Base-by-base conservation (phyloP, 2,888 invertebrate species). In the Oligia fasciuncula region DNA sequence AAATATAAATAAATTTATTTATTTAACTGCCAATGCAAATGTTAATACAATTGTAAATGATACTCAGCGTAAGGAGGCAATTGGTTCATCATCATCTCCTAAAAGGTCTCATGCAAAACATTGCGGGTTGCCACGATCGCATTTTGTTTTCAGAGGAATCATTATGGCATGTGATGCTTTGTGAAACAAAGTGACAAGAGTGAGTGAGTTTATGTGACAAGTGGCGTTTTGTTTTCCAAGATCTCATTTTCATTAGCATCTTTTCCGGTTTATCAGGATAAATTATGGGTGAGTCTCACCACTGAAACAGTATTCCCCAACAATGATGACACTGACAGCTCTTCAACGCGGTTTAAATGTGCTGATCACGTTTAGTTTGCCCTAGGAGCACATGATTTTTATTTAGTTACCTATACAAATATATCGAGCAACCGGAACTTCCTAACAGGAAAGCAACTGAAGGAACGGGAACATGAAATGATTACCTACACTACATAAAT, bases 1-100 rank as follows among this genome's bases (percentile, higher is more conserved):
- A 43, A 75, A 80, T 85, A 68, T 65, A 77, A 60, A 70, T 35
- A 69, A 43, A 63, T 76, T 46, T 35, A 66, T 23, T 65, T 46
- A 57, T 57, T 8, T 19, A 46, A n/a, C 5, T 60, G 23, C 19
- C 29, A 23, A 40, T 29, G 76, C 19, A 40, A n/a, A 46, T 73
- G 14, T 54, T 54, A 54, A 51, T 40, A 17, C 11, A 14, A 49
- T 17, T 60, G 51, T 60, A 73, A 14, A 57, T 57, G 5, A 71
- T 62, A 13, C 43, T 62, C 17, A 40, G n/a, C 13, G 4, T 11
- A 23, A n/a, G 40, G 19, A 40, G 49, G 11, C 49, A 43, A 73
- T 35, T 35, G 46, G n/a, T 19, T n/a, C 5, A 51, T 23, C 29
- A 46, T 13, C 23, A 63, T 51, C 14, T 49, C 13, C 13, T 8